Conservation (phyloP, 2,797 vertebrate species). For the Threskiornis aethiopicus region DNA sequence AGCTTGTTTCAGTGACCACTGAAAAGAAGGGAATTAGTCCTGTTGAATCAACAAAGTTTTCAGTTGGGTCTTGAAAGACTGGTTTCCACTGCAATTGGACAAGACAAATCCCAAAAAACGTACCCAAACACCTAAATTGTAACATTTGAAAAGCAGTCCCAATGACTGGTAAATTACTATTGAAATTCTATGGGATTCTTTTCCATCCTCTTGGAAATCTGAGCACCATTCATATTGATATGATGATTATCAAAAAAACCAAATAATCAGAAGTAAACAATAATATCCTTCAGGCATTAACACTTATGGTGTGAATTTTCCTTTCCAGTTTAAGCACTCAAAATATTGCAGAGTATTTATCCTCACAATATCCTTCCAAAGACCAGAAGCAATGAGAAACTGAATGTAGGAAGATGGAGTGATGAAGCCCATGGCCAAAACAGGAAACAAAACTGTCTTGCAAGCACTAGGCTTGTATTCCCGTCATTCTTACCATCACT, state of each 20-base stretch:
- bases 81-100: background rate
- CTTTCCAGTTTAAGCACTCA: background rate
- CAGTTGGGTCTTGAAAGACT: background rate
- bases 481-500: background rate
- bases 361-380: background rate
- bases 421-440: background rate
- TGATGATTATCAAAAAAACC: background rate
- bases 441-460: background rate
- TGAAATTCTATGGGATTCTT: background rate
- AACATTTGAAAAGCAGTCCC: background rate
- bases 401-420: background rate
- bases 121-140: background rate
- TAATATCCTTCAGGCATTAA: background rate
- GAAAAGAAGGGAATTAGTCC: background rate
- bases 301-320: background rate
- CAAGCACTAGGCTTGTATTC: background rate
- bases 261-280: background rate
- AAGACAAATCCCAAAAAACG: background rate
- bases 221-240: background rate
- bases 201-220: background rate
- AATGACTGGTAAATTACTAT: background rate
- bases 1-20: background rate
- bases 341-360: background rate
- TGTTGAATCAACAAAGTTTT: background rate
- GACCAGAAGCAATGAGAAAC: background rate